A percentile compares a stretch with the other conserved stretches of the same genome.
Evolutionary conservation across 1,140 invertebrate genomes (phyloP).

Genomic region (Halesus radiatus): DNA sequence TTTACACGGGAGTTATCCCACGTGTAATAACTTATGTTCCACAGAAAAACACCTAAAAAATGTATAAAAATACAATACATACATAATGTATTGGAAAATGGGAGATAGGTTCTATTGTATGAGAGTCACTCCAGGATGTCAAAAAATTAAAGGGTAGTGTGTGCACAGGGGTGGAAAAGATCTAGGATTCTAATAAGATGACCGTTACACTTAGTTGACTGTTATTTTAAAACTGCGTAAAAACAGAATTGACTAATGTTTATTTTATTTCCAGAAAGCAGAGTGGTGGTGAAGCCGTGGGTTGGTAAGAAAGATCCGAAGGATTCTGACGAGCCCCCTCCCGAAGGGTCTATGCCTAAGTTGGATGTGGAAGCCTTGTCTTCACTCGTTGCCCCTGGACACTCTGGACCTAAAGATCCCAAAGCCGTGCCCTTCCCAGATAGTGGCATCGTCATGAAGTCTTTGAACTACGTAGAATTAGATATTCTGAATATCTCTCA

Average conservation of each 20-base stretch:
- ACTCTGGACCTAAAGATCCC: neutral
- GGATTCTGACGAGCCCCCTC: slow-evolving; percentile 39
- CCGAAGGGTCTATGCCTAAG: neutral
- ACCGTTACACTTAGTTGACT: too few species aligned
- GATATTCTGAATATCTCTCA: slow-evolving; percentile 51
- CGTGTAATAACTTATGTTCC: too few species aligned
- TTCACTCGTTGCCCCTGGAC: neutral
- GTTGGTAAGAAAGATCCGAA: slow-evolving; percentile 47
- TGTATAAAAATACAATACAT: too few species aligned
- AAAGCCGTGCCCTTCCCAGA: slow-evolving; percentile 41
- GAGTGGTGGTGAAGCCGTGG: slow-evolving; percentile 54
- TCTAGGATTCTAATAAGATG: too few species aligned
- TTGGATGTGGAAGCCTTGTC: neutral
- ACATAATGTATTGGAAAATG: too few species aligned
- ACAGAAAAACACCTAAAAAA: too few species aligned
- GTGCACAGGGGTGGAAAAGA: too few species aligned
- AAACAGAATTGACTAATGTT: neutral
- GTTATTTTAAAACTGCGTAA: too few species aligned
- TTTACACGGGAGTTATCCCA: too few species aligned
- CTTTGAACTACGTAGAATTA: slow-evolving; percentile 53
- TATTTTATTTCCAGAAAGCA: slow-evolving; percentile 46
- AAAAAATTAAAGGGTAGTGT: too few species aligned
- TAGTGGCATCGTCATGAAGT: slow-evolving; percentile 43
- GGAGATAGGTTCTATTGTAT: too few species aligned
- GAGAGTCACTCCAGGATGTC: too few species aligned